Base-by-base conservation (phyloP, 2,113 vertebrate genomes). In the Thamnaconus septentrionalis region DNA sequence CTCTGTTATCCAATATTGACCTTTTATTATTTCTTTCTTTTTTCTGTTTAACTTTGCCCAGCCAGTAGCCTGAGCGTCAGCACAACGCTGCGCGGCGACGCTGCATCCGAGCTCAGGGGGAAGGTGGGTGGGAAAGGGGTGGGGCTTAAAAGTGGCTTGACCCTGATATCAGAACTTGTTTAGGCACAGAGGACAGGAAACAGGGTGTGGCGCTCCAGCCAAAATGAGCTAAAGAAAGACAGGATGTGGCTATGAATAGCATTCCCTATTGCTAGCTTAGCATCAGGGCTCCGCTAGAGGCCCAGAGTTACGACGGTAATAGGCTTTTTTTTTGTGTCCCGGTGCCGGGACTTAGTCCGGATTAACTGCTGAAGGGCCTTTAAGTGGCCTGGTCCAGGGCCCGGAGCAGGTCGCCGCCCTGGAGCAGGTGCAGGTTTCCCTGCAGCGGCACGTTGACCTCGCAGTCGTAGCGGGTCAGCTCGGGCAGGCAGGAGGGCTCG, bases 391-490 rank as follows among this genome's bases (percentile, higher is more conserved):
- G 97, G 90, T 99, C 97, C 82, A 98, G 92, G 0, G 96, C 97
- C 84, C 90, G 85, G 74, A 99, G 94, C 75, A 98, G 93, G 69
- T 98, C 97, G 3, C 94, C 90, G 74, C 97, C 97, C 85, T 98
- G 97, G 56, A 99, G 94, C 82, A 98, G 95, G 8, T 92, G 93
- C 44, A 95, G 94, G 83, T 87, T 95, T 53, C 94, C 96, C 67
- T 93, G 83, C 67, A 98, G 93, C 0, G 97, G 97, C 51, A 98
- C 81, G 8, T 99, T 99, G 81, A 98, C 97, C 91, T 98, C 97
- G 71, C 97, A 99, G 93, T 99, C 96, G 44, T 98, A 98, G 66
- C 96, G 93, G 0, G 97, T 99, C 92, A 99, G 76, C 89, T 98
- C 93, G 0, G 97, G 97, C 90, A 99, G 85, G 80, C 91, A 90